Percentiles rank a stretch among this genome's conserved stretches.
Evolutionary conservation across 2,113 vertebrate species (phyloP).

Genomic region (Cygnus atratus): DNA sequence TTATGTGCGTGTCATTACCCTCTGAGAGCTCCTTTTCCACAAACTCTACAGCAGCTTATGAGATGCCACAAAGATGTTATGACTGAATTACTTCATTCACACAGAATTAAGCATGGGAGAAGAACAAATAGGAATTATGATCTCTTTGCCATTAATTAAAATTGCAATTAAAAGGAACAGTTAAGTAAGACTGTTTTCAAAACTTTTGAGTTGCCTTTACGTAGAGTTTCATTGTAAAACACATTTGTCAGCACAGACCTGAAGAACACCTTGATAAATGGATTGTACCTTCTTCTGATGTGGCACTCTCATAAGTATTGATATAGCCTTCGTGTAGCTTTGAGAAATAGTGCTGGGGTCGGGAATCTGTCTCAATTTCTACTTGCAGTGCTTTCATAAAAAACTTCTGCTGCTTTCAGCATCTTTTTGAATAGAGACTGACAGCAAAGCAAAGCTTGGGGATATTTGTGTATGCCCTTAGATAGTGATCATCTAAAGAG

Average conservation of each 20-base stretch:
- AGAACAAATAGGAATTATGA: not conserved
- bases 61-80: constrained; percentile 15
- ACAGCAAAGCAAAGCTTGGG: not conserved
- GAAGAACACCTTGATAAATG: not conserved
- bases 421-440: not conserved
- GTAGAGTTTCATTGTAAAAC: not conserved
- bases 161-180: not conserved
- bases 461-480: not conserved
- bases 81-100: not conserved
- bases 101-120: not conserved
- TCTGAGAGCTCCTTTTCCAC: constrained; percentile 59
- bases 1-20: constrained; percentile 74
- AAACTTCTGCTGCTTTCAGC: not conserved
- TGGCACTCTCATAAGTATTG: constrained; percentile 63
- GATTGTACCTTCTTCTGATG: not conserved
- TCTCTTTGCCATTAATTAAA: not conserved
- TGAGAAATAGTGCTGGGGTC: constrained; percentile 36
- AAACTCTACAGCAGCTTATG: constrained; percentile 13
- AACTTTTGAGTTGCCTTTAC: not conserved
- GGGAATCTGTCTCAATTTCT: constrained; percentile 45
- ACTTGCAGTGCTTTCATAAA: not conserved
- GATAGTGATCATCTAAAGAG: not conserved
- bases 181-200: not conserved
- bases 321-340: not conserved
- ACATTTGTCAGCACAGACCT: not conserved